Conservation (phyloP, 2,888 invertebrate genomes). For the Sturmia bella region DNA sequence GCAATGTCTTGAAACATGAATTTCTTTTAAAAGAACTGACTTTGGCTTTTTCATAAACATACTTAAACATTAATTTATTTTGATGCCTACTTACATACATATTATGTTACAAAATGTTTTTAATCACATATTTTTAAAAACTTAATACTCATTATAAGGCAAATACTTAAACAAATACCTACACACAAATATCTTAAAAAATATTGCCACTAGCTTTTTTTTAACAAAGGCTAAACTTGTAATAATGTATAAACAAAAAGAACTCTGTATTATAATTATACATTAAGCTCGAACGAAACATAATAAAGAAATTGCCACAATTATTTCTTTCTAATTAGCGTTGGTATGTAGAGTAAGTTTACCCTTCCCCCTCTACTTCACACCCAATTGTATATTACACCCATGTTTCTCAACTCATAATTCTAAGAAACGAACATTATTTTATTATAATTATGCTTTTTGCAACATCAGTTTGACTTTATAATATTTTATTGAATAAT, state of each 20-base stretch:
- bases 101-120: neutral
- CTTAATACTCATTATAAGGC: constrained; percentile 23
- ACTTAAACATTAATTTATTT: too few relatives aligned
- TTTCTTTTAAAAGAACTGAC: too few relatives aligned
- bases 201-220: constrained; percentile 22
- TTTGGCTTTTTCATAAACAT: too few relatives aligned
- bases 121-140: neutral
- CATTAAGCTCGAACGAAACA: constrained; percentile 39
- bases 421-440: constrained; percentile 29
- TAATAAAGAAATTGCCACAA: constrained; percentile 14
- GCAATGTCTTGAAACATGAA: neutral
- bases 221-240: constrained; percentile 14
- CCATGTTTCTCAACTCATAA: neutral
- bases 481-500: neutral
- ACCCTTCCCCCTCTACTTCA: neutral
- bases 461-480: constrained; percentile 54
- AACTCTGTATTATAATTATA: constrained; percentile 38
- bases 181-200: constrained; percentile 5
- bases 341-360: constrained; percentile 21
- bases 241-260: constrained; percentile 37
- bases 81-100: too few relatives aligned
- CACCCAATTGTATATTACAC: constrained; percentile 51
- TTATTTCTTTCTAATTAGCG: constrained; percentile 10
- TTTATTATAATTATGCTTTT: constrained; percentile 36
- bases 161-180: constrained; percentile 9